These are phyloP conservation scores for zebrafish (Danio rerio) DNA, from an alignment of 2,113 vertebrate genomes.

Conservation along the genomic window GRCz12tu NC_133186.1:13382001-13382500, in stretches of 20 bases:
- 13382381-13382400: constrained; percentile 66
- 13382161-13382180: constrained; percentile 61
- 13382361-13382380: constrained; percentile 56
- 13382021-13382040: constrained; percentile 76
- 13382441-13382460: constrained; percentile 58
- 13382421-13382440: constrained; percentile 71
- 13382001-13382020: constrained; percentile 75
- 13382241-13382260: constrained; percentile 62
- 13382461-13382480: constrained; percentile 84
- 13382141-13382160: neutral
- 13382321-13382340: constrained; percentile 49
- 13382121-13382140: neutral
- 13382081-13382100: constrained; percentile 41
- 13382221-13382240: constrained; percentile 73
- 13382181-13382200: constrained; percentile 78
- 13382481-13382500: constrained; percentile 81
- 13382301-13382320: constrained; percentile 66
- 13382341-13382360: constrained; percentile 27
- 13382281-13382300: constrained; percentile 56
- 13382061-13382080: constrained; percentile 67
- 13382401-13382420: constrained; percentile 74
- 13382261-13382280: constrained; percentile 48
- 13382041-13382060: constrained; percentile 66
- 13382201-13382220: constrained; percentile 82
- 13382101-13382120: neutral